phyloP scores from a whole-genome alignment of 2,113 vertebrate genomes.

The Spea bombifrons region DNA sequence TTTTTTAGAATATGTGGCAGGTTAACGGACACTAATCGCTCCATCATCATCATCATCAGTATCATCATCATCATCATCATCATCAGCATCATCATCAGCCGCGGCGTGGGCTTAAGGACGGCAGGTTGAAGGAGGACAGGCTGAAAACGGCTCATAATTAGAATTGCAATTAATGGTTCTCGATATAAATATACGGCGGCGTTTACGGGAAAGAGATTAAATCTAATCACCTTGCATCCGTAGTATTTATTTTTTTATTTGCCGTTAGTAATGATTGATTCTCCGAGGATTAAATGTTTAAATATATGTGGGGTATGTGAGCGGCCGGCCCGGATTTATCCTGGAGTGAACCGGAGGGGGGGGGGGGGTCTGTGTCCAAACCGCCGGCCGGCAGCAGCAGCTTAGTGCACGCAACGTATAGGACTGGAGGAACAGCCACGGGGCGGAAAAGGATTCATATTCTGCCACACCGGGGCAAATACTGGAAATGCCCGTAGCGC shows the following conservation, averaged over 20 bases:
- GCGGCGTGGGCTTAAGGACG: slow-evolving; percentile 2
- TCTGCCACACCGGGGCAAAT: no score
- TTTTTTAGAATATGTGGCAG: no score
- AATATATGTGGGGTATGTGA: slow-evolving; percentile 1
- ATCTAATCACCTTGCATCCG: slow-evolving; percentile 33
- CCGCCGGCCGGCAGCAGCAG: no score
- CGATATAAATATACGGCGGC: slow-evolving; percentile 23
- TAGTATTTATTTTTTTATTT: slow-evolving; percentile 1
- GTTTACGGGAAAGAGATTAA: slow-evolving; percentile 36
- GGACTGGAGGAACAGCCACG: no score
- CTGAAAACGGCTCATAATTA: slow-evolving; percentile 33
- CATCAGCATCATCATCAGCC: no score
- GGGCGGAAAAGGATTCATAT: no score
- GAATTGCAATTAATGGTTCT: slow-evolving; percentile 26
- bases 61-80: no score
- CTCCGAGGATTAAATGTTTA: slow-evolving; percentile 25
- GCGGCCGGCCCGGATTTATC: slow-evolving; percentile 8
- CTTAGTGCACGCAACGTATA: no score
- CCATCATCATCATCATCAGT: no score
- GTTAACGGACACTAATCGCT: no score
- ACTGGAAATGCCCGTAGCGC: no score
- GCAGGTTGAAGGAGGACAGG: slow-evolving; percentile 25
- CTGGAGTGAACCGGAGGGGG: slow-evolving; percentile 15
- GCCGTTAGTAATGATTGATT: slow-evolving; percentile 33
- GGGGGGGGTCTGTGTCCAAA: background rate